phyloP scores from a whole-genome alignment of 2,113 vertebrate species.

The Ailuropoda melanoleuca region DNA sequence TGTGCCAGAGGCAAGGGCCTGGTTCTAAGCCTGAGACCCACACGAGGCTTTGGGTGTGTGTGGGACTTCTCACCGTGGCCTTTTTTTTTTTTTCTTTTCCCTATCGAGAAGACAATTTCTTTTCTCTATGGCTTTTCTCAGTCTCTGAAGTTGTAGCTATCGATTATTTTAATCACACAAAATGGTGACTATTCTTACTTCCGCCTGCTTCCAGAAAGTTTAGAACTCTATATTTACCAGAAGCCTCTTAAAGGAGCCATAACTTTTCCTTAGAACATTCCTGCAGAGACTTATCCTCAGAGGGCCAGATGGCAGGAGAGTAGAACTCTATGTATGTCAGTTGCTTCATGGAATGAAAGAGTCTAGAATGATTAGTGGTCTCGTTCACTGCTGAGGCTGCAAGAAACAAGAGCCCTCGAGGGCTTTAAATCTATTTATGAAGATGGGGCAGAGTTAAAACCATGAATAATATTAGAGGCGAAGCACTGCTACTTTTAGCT shows the following conservation, averaged over 20 bases:
- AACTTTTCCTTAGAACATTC: background rate
- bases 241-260: background rate
- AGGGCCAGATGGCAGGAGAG: background rate
- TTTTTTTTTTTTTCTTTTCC: background rate
- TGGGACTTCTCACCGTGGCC: background rate
- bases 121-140: background rate
- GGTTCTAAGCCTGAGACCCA: background rate
- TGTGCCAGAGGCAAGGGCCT: background rate
- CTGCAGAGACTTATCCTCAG: background rate
- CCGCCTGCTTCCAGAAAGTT: background rate
- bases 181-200: background rate
- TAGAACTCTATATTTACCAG: background rate
- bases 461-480: background rate
- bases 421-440: background rate
- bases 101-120: background rate
- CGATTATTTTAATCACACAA: background rate
- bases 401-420: background rate
- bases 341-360: background rate
- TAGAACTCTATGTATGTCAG: background rate
- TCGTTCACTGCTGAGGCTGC: background rate
- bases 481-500: background rate
- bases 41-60: rapidly evolving
- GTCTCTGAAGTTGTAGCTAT: background rate
- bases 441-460: background rate
- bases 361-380: background rate